Base-by-base conservation (phyloP, 1,140 invertebrate genomes). In the Tetramorium alpestre region DNA sequence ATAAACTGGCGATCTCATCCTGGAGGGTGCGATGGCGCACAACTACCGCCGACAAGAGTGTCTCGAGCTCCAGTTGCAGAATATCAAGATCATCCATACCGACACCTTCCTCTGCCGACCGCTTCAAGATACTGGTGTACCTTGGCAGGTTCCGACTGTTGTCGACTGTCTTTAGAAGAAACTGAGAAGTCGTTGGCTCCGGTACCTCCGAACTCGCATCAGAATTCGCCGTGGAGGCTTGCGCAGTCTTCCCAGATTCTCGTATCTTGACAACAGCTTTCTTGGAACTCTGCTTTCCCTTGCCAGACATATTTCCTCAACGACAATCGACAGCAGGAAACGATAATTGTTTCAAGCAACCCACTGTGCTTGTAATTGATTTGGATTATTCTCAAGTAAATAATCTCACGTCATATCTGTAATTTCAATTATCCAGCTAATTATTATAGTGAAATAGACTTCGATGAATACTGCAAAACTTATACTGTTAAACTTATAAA, bases 31-130 rank as follows among this genome's bases (percentile, higher is more conserved):
- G 96, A 87, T 97, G 96, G 58, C 98, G 95, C 2, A 98, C 96
- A 0, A 98, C 97, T 47, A 98, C 97, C 62, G 97, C 97, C 0
- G 98, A 98, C 13, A 99, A 95, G 44, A 99, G 94, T 58, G 97
- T 97, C 95, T 99, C 98, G n/a, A 99, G 94, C 93, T 99, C 98
- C 60, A 97, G 93, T 93, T 99, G 98, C 13, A 99, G 95, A 0
- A 96, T 96, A 93, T 99, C 98, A 16, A 99, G 95, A 93, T 99
- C 98, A 88, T 99, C 98, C 94, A 98, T 97, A 2, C 95, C 96
- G 69, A 98, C 95, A 51, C 96, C 96, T 80, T 97, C 97, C 54
- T 97, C 97, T n/a, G 95, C 91, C 49, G 95, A 92, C 22, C 97
- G 95, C 60, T 96, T 94, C 41, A 98, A 90, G 67, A 97, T 94